These are phyloP conservation scores for Gila orcuttii DNA, from an alignment of 2,113 vertebrate genomes.

Conservation along the genomic window DNA sequence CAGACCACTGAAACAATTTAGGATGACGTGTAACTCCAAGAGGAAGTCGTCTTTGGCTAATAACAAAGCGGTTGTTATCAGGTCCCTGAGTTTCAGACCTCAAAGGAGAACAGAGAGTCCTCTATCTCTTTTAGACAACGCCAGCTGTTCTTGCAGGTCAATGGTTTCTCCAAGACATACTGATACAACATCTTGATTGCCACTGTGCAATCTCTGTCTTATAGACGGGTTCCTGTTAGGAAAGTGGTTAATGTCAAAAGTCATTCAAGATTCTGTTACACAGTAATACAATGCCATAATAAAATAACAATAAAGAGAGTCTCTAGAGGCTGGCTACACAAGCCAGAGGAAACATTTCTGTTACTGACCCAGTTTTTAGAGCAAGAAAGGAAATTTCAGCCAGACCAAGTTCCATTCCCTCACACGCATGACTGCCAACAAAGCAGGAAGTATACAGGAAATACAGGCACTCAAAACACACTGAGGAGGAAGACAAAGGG, in stretches of 20 bases:
- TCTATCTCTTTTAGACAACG: slow-evolving; percentile 61
- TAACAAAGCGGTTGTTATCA: slow-evolving; percentile 66
- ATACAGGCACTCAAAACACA: slow-evolving; percentile 60
- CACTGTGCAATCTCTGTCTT: background rate
- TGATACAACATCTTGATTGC: slow-evolving; percentile 33
- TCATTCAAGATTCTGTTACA: background rate
- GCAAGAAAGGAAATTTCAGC: slow-evolving; percentile 66
- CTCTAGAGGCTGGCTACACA: background rate
- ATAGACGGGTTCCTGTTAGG: background rate
- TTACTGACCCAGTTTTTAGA: slow-evolving; percentile 50
- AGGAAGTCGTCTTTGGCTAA: slow-evolving; percentile 38
- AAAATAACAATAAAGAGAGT: slow-evolving; percentile 3
- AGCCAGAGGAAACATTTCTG: background rate
- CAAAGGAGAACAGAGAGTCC: slow-evolving; percentile 59
- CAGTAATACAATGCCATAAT: background rate
- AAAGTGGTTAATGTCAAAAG: background rate
- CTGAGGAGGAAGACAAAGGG: slow-evolving; percentile 25
- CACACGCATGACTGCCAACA: slow-evolving; percentile 62
- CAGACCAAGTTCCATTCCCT: slow-evolving; percentile 52
- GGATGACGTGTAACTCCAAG: slow-evolving; percentile 50
- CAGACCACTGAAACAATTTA: slow-evolving; percentile 1
- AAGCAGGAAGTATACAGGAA: slow-evolving; percentile 73
- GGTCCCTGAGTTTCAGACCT: slow-evolving; percentile 28
- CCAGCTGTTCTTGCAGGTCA: slow-evolving; percentile 64
- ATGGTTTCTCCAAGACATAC: slow-evolving; percentile 16